Percentiles rank a stretch among this genome's conserved stretches.
phyloP scores from a whole-genome alignment of 2,113 vertebrate species.

The Sphyrna mokarran region DNA sequence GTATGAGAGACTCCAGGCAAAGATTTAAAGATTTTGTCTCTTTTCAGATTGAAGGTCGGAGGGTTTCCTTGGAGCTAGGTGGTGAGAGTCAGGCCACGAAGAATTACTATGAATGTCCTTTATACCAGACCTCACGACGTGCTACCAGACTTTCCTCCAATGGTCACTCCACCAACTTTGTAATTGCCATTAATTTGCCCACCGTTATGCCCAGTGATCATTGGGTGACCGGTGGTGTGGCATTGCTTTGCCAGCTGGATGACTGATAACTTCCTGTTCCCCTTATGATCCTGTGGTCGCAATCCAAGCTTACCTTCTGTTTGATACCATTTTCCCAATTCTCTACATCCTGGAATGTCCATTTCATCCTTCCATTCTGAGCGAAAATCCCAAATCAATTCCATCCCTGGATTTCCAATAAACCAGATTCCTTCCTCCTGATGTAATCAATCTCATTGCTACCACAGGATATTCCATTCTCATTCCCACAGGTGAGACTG shows the following conservation, averaged over 20 bases:
- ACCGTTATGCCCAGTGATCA: constrained; percentile 29
- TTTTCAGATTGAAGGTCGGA: neutral
- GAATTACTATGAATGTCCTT: constrained; percentile 38
- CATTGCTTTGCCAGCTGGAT: constrained; percentile 45
- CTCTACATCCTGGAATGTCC: too few species aligned
- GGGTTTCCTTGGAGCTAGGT: too few species aligned
- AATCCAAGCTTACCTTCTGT: neutral
- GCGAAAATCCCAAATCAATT: neutral
- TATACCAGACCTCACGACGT: constrained; percentile 42
- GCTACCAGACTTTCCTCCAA: neutral
- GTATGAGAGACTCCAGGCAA: too few species aligned
- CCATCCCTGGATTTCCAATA: neutral
- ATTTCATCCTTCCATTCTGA: neutral
- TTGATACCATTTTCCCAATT: neutral
- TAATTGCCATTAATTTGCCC: constrained; percentile 41
- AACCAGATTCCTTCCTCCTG: neutral
- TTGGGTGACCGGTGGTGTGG: constrained; percentile 47
- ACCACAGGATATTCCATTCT: neutral
- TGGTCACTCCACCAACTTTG: constrained; percentile 16
- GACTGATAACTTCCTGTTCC: constrained; percentile 8
- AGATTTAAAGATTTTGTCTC: neutral
- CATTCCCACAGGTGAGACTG: neutral
- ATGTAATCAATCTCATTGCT: neutral
- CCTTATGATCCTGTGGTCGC: too few species aligned
- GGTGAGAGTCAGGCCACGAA: neutral